Conservation (phyloP, 1,140 invertebrate genomes). For the Melanaphis sacchari region DNA sequence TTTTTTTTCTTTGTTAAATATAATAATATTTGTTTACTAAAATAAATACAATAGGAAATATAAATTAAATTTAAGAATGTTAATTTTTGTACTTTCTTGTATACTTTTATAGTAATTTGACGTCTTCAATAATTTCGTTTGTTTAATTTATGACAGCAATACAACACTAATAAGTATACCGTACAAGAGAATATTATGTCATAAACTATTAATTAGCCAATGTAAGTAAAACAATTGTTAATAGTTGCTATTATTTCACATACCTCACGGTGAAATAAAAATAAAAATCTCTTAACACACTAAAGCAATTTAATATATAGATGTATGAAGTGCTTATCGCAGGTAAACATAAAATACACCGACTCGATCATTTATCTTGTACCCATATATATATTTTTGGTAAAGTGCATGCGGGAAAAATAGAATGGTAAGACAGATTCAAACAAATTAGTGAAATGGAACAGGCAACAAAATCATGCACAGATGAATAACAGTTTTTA, state of each 20-base stretch:
- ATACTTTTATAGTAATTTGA: neutral
- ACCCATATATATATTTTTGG: neutral
- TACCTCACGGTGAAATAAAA: neutral
- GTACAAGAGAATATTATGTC: neutral
- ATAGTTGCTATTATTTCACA: neutral
- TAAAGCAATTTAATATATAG: neutral
- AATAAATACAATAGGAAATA: neutral
- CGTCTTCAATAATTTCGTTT: neutral
- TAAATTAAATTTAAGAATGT: neutral
- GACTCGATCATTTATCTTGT: neutral
- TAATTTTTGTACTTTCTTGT: too few species aligned
- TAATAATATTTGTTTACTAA: too few species aligned
- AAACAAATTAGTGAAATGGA: conserved; percentile 24
- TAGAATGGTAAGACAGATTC: neutral
- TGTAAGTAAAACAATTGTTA: neutral
- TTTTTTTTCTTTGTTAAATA: too few species aligned
- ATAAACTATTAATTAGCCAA: neutral
- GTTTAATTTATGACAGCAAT: neutral
- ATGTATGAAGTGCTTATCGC: neutral
- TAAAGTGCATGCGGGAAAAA: conserved; percentile 15
- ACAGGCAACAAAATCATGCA: conserved; percentile 29
- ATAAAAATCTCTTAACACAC: neutral
- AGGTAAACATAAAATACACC: neutral
- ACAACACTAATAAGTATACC: neutral
- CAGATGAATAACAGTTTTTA: conserved; percentile 24